Base-by-base conservation (phyloP, 2,113 vertebrate genomes). In the Lophotis ruficrista region DNA sequence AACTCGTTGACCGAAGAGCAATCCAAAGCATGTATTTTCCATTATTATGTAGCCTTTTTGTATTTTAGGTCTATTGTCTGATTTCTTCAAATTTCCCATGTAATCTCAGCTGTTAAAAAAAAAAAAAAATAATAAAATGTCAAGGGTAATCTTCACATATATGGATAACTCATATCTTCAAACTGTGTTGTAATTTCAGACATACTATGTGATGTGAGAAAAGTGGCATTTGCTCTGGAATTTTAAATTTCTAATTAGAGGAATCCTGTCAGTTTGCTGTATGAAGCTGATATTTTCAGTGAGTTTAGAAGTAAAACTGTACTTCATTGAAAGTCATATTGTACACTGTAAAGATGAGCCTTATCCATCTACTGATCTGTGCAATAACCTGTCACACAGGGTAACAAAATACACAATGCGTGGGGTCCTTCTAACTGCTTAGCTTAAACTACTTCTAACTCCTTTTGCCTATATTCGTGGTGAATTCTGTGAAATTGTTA, bases 131-230 rank as follows among this genome's bases (percentile, higher is more conserved):
- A 38, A 23, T 7, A 17, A 58, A 51, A 71, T 33, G 22, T 31
- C 23, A 33, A 22, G 50, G 65, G 11, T 91, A n/a, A 15, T 56
- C 43, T 75, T 89, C 54, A 64, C 21, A 10, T 70, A 28, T 18
- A 4, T 28, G 68, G 43, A 11, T 75, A 68, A 70, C 21, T 75
- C 60, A 11, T 45, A 54, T 91, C 51, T 76, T 79, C 57, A 65
- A 54, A n/a, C 60, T 28, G 3, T 21, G 17, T 18, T 88, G 25
- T 71, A 37, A 72, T 61, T 85, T 79, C 38, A 47, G 21, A 14
- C 1, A 1, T n/a, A n/a, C 22, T 56, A 4, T 1, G 1, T 50
- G 27, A 38, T 1, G 3, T 45, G 28, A 24, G 25, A 37, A 91
- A 64, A 89, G 22, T 12, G 54, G 8, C 53, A 10, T 69, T 85